Base-by-base conservation (phyloP, 2,797 vertebrate genomes). In the Esox lucius region DNA sequence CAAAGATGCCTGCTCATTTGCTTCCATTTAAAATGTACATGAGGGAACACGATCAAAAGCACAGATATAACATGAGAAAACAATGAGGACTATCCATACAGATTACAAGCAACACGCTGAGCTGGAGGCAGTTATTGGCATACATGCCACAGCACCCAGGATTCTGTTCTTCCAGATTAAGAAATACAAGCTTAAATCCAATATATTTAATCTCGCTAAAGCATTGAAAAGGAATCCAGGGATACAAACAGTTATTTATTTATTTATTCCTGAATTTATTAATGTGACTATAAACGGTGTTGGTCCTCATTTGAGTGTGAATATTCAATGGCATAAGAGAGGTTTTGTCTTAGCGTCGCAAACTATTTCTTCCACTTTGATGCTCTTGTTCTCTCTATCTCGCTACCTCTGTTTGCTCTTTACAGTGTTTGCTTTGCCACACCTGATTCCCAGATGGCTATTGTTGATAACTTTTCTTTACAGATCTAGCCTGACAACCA, bases 161-260 rank as follows among this genome's bases (percentile, higher is more conserved):
- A 64, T 73, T 74, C 59, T 84, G 76, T 81, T 83, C 77, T 39
- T 59, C 22, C 12, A 83, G 74, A 72, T 59, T 19, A 49, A 77
- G 62, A 76, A 77, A 79, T 16, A 22, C 67, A 42, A 75, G 68
- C 76, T 69, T 75, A 65, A 66, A 64, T 75, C 48, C 48, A 81
- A 13, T 61, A 79, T 35, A 12, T 5, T 64, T 82, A 80, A 86
- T 85, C 73, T 76, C 53, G 11, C 17, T 64, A 75, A 78, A 82
- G 79, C 74, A 80, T 19, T 9, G 24, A 56, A 75, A n/a, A 39
- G 11, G 11, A 73, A 42, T 73, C n/a, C 62, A 51, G 71, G 56
- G 46, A 66, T 22, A 48, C 24, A 26, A 74, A 24, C 48, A 26
- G 78, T 42, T 75, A 42, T 42, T 77, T 59, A 6, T 65, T 75